Conservation (phyloP, 2,113 vertebrate genomes). For the Muntiacus reevesi region DNA sequence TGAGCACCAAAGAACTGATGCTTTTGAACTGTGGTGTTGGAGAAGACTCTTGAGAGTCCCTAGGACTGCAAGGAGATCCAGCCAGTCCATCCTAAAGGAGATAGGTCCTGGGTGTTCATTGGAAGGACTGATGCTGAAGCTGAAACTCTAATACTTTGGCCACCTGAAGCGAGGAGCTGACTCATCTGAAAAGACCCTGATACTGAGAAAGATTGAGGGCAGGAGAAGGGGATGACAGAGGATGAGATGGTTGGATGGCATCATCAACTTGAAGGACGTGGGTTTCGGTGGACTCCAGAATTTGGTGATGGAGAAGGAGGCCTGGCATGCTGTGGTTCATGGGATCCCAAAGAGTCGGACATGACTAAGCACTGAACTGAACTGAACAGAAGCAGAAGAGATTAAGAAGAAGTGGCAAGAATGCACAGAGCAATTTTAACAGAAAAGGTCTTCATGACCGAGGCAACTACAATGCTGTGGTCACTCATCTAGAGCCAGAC, state of each 20-base stretch:
- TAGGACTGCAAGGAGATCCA: background rate
- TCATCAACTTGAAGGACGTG: rapidly evolving
- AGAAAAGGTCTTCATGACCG: too few relatives aligned
- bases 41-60: background rate
- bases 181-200: background rate
- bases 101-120: background rate
- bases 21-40: background rate
- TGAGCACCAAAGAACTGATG: background rate
- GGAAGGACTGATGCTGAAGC: background rate
- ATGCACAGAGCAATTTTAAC: too few relatives aligned
- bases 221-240: background rate
- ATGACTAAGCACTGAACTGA: background rate
- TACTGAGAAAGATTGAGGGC: background rate
- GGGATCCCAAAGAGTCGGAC: background rate
- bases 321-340: background rate
- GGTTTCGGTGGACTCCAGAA: background rate
- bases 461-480: too few relatives aligned
- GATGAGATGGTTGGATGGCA: background rate
- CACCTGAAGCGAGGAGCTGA: background rate
- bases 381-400: background rate
- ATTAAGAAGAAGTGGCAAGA: too few relatives aligned
- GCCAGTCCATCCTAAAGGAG: background rate
- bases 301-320: background rate
- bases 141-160: background rate
- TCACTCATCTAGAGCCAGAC: too few relatives aligned